Percentiles rank a stretch among this genome's conserved stretches.
Conservation (phyloP, 2,113 vertebrate species). For the Leptodactylus fuscus region DNA sequence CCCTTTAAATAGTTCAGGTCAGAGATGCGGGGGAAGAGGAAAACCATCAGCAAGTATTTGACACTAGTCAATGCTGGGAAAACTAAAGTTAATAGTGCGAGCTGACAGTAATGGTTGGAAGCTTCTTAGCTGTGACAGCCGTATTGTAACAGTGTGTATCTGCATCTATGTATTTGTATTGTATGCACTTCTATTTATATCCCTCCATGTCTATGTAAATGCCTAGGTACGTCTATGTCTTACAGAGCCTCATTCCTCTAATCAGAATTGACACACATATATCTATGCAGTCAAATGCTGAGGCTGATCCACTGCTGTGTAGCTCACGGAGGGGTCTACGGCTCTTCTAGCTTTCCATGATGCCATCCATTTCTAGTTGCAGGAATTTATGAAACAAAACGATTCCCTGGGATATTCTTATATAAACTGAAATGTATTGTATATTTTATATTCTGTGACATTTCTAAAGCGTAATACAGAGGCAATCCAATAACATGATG, state of each 20-base stretch:
- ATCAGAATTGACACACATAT: slow-evolving; percentile 14
- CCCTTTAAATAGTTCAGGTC: too few relatives aligned
- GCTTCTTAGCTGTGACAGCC: not conserved
- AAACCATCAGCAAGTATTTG: not conserved
- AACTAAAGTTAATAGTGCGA: not conserved
- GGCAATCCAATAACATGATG: not conserved
- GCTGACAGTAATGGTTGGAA: not conserved
- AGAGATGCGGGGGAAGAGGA: not conserved
- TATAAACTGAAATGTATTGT: not conserved
- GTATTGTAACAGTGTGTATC: not conserved
- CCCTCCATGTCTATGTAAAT: not conserved
- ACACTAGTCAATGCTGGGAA: not conserved
- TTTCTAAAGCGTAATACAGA: not conserved
- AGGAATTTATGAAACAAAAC: not conserved
- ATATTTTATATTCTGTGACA: not conserved
- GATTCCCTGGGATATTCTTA: not conserved
- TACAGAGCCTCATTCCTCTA: not conserved
- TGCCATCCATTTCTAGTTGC: not conserved
- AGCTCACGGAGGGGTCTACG: not conserved
- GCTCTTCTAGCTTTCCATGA: not conserved
- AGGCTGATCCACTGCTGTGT: not conserved
- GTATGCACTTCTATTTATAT: slow-evolving; percentile 13
- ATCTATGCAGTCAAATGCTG: not conserved
- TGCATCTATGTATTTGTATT: not conserved
- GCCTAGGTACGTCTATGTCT: not conserved